Evolutionary conservation across 2,113 vertebrate genomes (phyloP).

Genomic region (Pterocles burchelli): DNA sequence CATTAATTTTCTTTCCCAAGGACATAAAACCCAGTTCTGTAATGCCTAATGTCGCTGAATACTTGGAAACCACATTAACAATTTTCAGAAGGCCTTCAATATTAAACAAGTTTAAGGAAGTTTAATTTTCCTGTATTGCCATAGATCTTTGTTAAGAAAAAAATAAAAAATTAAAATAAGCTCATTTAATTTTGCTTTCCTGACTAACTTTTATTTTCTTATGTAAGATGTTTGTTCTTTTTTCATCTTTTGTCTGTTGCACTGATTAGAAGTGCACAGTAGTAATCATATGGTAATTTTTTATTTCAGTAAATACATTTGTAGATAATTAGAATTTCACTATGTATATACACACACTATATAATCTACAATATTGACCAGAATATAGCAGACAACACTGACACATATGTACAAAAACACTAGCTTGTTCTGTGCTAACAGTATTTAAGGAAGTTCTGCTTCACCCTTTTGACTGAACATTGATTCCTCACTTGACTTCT

Average conservation of each 20-base stretch:
- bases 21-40: conserved; percentile 16
- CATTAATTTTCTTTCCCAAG: conserved; percentile 44
- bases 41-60: neutral
- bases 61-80: neutral
- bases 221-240: neutral
- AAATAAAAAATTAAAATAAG: neutral
- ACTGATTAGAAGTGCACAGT: neutral
- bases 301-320: neutral
- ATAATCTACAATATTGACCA: neutral
- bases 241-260: neutral
- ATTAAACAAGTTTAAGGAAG: conserved; percentile 17
- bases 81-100: neutral
- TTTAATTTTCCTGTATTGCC: neutral
- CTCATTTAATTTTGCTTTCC: neutral
- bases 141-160: neutral
- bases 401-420: neutral
- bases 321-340: neutral
- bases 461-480: neutral
- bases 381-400: neutral
- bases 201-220: neutral
- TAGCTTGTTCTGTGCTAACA: neutral
- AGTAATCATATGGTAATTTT: neutral
- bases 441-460: neutral
- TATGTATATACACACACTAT: neutral
- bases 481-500: neutral